phyloP scores from a whole-genome alignment of 2,797 vertebrate genomes.

The Pseudochirops cupreus region DNA sequence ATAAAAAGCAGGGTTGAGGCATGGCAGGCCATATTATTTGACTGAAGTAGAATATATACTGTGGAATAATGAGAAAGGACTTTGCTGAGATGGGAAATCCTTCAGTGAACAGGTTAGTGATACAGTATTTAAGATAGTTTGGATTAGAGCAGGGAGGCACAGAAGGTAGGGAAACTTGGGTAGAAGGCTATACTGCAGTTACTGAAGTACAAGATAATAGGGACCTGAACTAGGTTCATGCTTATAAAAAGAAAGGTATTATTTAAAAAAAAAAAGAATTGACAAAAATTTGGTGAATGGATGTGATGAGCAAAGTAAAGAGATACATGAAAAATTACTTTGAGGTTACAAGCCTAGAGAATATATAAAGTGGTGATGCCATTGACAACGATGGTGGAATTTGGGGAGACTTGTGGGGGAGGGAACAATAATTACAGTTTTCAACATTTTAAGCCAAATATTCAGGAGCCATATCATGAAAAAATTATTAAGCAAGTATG shows the following conservation, averaged over 20 bases:
- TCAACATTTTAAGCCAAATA: background rate
- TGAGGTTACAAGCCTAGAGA: constrained; percentile 26
- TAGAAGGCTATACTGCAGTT: background rate
- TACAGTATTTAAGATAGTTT: background rate
- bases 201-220: background rate
- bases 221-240: background rate
- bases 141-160: background rate
- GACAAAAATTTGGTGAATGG: background rate
- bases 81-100: constrained; percentile 16
- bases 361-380: background rate
- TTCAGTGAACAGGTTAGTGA: background rate
- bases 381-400: constrained; percentile 4
- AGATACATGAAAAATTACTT: background rate
- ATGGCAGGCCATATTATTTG: background rate
- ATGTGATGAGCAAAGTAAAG: background rate
- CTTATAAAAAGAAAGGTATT: background rate
- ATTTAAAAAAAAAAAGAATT: background rate
- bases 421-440: constrained; percentile 16
- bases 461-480: background rate
- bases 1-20: background rate
- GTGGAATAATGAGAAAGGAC: constrained; percentile 1
- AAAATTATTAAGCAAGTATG: constrained; percentile 18
- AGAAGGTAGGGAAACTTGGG: background rate
- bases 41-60: background rate
- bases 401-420: background rate